A percentile compares a stretch with the other conserved stretches of the same genome.
Evolutionary conservation across 2,113 vertebrate species (phyloP).

Genomic region (Dolichallabes microphthalmus): DNA sequence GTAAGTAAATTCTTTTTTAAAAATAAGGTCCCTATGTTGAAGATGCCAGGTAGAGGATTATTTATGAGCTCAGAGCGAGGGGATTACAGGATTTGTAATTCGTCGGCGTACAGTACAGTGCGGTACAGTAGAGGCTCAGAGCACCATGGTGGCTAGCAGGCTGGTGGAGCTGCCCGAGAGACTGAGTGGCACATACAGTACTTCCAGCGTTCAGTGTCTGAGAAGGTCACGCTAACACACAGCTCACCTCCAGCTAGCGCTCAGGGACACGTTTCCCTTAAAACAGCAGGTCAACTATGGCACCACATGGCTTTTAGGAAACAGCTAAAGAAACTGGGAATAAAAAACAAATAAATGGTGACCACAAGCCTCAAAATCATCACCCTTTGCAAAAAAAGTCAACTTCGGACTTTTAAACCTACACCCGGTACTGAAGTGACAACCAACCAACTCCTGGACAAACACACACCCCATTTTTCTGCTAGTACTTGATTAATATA

Average conservation of each 20-base stretch:
- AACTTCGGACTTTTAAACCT: not conserved
- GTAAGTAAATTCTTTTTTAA: constrained; percentile 3
- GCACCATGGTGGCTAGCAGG: constrained; percentile 49
- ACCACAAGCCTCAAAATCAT: constrained; percentile 23
- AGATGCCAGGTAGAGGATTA: constrained; percentile 16
- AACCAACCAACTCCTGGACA: not conserved
- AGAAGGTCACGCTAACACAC: constrained; percentile 15
- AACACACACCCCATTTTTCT: not conserved
- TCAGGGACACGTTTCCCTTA: not conserved
- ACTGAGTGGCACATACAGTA: constrained; percentile 18
- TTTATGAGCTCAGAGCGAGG: not conserved
- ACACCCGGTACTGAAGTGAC: constrained; percentile 18
- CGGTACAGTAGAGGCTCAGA: constrained; percentile 50
- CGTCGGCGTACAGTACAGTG: constrained; percentile 40
- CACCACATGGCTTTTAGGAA: constrained; percentile 1
- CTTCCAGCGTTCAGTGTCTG: constrained; percentile 7
- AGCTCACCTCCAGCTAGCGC: constrained; percentile 7
- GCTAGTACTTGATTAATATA: not conserved
- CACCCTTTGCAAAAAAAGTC: not conserved
- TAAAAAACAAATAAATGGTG: not conserved
- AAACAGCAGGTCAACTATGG: constrained; percentile 9
- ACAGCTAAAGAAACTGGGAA: not conserved
- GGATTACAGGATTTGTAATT: not conserved
- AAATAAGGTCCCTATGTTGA: not conserved
- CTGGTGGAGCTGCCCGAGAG: constrained; percentile 30